A percentile compares a stretch with the other conserved stretches of the same genome.
These are phyloP conservation scores for Pasiphila rectangulata DNA, from an alignment of 2,888 invertebrate species.

Conservation along the genomic window DNA sequence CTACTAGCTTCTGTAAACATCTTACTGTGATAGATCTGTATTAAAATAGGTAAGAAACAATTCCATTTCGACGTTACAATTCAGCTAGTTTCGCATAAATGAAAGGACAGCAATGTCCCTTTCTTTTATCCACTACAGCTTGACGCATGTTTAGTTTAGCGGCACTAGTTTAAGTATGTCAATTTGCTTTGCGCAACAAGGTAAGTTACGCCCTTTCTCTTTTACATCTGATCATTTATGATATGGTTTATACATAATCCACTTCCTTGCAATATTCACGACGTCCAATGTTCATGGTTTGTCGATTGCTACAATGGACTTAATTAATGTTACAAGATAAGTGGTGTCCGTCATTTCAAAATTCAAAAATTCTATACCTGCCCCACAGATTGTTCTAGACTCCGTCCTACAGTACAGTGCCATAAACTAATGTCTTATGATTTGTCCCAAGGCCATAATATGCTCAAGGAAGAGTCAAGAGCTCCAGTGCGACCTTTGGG, in stretches of 20 bases:
- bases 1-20: too few species aligned
- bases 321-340: not conserved
- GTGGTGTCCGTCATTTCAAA: slow-evolving; percentile 14
- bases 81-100: not conserved
- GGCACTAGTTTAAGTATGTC: slow-evolving; percentile 24
- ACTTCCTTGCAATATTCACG: slow-evolving; percentile 19
- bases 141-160: slow-evolving; percentile 25
- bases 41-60: too few species aligned
- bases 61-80: not conserved
- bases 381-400: not conserved
- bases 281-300: too few species aligned
- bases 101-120: slow-evolving; percentile 3
- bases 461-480: slow-evolving; percentile 87
- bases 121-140: slow-evolving; percentile 29
- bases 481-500: slow-evolving; percentile 88
- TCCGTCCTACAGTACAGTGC: not conserved
- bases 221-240: too few species aligned
- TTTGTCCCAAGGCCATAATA: slow-evolving; percentile 86
- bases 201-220: slow-evolving; percentile 20
- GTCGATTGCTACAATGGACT: too few species aligned
- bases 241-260: not conserved
- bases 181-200: slow-evolving; percentile 20
- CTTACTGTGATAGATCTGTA: too few species aligned
- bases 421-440: slow-evolving; percentile 48
- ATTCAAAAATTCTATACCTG: slow-evolving; percentile 16